Conservation (phyloP, 1,140 invertebrate genomes). For the Dryas iulia region DNA sequence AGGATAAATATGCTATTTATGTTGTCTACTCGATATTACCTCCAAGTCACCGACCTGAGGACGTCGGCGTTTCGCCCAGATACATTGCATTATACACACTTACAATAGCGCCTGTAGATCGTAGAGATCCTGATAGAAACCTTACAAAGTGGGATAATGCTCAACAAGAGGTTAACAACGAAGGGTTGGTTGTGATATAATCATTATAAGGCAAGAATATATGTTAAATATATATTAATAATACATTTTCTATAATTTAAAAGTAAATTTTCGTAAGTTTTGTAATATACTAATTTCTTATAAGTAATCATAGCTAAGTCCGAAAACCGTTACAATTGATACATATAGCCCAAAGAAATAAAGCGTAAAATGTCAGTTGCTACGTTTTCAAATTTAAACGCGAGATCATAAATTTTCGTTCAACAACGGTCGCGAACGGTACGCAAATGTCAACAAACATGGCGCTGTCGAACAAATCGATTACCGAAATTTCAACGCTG, state of each 20-base stretch:
- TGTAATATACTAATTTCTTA: too few relatives aligned
- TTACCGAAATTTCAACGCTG: slow-evolving; percentile 56
- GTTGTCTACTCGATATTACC: slow-evolving; percentile 22
- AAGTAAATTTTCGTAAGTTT: slow-evolving; percentile 1
- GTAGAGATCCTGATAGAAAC: slow-evolving; percentile 36
- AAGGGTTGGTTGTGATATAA: background rate
- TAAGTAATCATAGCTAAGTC: background rate
- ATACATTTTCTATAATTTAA: background rate
- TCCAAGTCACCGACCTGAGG: slow-evolving; percentile 53
- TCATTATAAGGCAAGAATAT: background rate
- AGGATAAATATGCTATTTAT: slow-evolving; percentile 17
- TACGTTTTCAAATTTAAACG: slow-evolving; percentile 40
- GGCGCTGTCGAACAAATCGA: slow-evolving; percentile 51
- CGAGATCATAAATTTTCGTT: slow-evolving; percentile 49
- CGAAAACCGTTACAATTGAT: slow-evolving; percentile 40
- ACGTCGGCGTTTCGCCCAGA: slow-evolving; percentile 53
- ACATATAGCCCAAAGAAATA: slow-evolving; percentile 40
- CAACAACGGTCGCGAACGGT: slow-evolving; percentile 34
- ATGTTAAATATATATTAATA: background rate
- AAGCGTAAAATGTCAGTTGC: slow-evolving; percentile 8
- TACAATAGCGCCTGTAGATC: slow-evolving; percentile 38
- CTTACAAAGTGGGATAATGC: slow-evolving; percentile 38
- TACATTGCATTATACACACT: slow-evolving; percentile 56
- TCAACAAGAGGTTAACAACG: slow-evolving; percentile 1
- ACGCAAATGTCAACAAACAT: slow-evolving; percentile 58